These are phyloP conservation scores for Alces alces DNA, from an alignment of 2,113 vertebrate genomes.

Conservation along the genomic window DNA sequence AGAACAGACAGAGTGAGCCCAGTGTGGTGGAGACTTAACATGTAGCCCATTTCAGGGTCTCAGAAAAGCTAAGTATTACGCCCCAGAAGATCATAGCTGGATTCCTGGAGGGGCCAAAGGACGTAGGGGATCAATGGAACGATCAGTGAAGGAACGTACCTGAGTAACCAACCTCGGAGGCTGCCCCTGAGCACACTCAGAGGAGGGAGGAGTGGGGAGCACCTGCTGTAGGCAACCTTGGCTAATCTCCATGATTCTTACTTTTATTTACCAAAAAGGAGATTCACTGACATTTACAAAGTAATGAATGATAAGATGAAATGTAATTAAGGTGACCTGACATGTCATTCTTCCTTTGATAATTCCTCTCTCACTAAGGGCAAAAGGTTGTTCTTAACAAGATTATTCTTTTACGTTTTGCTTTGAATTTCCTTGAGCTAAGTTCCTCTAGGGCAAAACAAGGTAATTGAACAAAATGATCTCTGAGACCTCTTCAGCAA, in stretches of 20 bases:
- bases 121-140: not conserved
- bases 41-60: not conserved
- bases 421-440: not conserved
- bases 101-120: not conserved
- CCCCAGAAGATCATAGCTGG: not conserved
- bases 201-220: not conserved
- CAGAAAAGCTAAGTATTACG: not conserved
- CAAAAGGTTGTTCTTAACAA: not conserved
- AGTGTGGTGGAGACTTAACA: no score
- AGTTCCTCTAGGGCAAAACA: not conserved
- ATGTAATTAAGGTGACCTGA: not conserved
- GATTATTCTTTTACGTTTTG: not conserved
- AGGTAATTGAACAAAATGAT: not conserved
- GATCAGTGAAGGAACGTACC: accelerated
- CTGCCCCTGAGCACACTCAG: not conserved
- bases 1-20: conserved; percentile 41
- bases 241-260: not conserved
- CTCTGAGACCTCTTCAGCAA: not conserved
- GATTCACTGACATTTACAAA: not conserved
- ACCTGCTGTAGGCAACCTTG: not conserved
- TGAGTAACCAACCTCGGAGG: not conserved
- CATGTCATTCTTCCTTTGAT: not conserved
- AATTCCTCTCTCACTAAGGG: not conserved
- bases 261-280: not conserved
- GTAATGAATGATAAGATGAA: not conserved